Base-by-base conservation (phyloP, 2,888 invertebrate genomes). In the Nyleta sp. region DNA sequence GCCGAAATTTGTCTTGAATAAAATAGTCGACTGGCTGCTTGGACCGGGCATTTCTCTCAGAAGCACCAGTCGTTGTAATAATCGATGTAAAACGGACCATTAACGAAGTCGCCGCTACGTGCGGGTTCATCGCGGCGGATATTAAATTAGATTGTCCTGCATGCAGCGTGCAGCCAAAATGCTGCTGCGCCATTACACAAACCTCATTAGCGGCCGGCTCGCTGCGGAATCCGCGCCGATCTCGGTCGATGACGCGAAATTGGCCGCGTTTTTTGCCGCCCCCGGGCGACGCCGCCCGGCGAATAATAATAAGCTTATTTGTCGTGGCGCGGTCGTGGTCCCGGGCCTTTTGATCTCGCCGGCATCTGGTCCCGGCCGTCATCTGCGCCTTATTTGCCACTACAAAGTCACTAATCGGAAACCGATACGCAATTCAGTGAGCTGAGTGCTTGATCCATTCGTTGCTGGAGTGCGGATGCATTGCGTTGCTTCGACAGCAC, bases 371-470 rank as follows among this genome's bases (percentile, higher is more conserved):
- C 17, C 22, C 22, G 50, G 50, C 46, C 52, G 53, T 73, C 73
- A 70, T 70, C 70, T 70, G 78, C 73, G 65, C 70, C 78, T 78
- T 74, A 78, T 70, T 74, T 65, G 78, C 59, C 70, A 73, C 78
- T 73, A 62, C 78, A 71, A 72, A 79, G 79, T 75, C 79, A 57
- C 79, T 75, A 79, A 79, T 75, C 79, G 74, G 79, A 79, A 74
- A 75, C 79, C 79, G 79, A 79, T 79, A 79, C 62, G 79, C 74
- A 79, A 75, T 79, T 75, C 79, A 75, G 62, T 50, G 78, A 71
- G 68, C 72, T 22, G 73, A 65, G 77, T 65, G 62, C 22, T 35
- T 59, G 78, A 78, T 73, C 68, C 73, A 68, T 73, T 78, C 64
- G 68, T 50, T 35, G 73, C 60, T 52, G 62, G 52, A 73, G 78